Evolutionary conservation across 2,113 vertebrate species (phyloP).

Genomic region (Podarcis cretensis): DNA sequence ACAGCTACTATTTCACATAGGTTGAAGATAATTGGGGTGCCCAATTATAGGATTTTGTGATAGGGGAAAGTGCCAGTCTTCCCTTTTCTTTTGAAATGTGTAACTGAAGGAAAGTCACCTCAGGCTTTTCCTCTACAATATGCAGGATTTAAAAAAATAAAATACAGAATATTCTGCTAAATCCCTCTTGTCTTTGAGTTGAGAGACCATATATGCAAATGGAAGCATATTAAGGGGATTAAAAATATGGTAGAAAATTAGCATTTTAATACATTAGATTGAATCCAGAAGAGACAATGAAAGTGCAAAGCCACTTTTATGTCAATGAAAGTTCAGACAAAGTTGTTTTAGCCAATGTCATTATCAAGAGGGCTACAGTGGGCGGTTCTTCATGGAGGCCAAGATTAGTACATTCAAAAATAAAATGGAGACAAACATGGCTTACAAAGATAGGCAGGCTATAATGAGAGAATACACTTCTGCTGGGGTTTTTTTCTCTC

Average conservation of each 20-base stretch:
- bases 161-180: slow-evolving; percentile 60
- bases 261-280: slow-evolving; percentile 75
- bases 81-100: slow-evolving; percentile 62
- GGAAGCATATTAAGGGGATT: slow-evolving; percentile 64
- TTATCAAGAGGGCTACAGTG: slow-evolving; percentile 2
- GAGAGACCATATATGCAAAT: slow-evolving; percentile 42
- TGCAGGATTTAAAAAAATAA: slow-evolving; percentile 52
- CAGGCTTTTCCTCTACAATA: slow-evolving; percentile 44
- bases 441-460: not conserved
- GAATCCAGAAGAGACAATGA: slow-evolving; percentile 59
- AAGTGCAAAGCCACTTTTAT: slow-evolving; percentile 68
- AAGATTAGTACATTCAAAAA: slow-evolving; percentile 22
- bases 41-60: slow-evolving; percentile 45
- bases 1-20: not conserved
- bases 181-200: slow-evolving; percentile 62
- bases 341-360: slow-evolving; percentile 32
- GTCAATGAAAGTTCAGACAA: slow-evolving; percentile 59
- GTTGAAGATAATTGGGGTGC: slow-evolving; percentile 68
- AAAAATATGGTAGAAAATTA: slow-evolving; percentile 71
- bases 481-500: not conserved
- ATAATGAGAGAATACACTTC: slow-evolving; percentile 1
- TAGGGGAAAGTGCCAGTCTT: slow-evolving; percentile 43
- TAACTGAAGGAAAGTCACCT: slow-evolving; percentile 59
- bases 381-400: not conserved
- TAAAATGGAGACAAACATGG: not conserved